Base-by-base conservation (phyloP, 2,797 vertebrate species). In the Alcedo quadribrachys region DNA sequence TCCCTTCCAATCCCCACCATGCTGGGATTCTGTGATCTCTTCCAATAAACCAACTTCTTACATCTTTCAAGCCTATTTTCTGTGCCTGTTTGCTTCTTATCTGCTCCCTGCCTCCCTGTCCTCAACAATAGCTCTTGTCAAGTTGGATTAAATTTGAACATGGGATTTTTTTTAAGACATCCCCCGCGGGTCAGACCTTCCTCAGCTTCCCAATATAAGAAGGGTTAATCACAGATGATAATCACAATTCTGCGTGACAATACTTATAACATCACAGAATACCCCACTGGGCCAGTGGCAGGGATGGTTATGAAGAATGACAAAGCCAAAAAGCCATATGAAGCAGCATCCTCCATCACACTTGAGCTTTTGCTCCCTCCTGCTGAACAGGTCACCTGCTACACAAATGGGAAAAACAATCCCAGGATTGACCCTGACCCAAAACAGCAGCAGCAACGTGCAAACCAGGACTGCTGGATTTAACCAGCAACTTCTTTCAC, bases 51-150 rank as follows among this genome's bases (percentile, higher is more conserved):
- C 57, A 71, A 85, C 75, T 91, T 48, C 80, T 43, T n/a, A 57
- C 30, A 57, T 55, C 68, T 81, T 81, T 3, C 2, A 46, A 93
- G 54, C 0, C 0, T 37, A 65, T 89, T 86, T 89, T 30, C 33
- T 65, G 8, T 12, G 54, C 53, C 75, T 24, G 30, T 74, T 70
- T 83, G 81, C 70, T 76, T 79, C 83, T 79, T 55, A 32, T 70
- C 67, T 79, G 50, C 68, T 60, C 80, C 75, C 82, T 86, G 43
- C 68, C 80, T 75, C 89, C 80, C 55, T 33, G 45, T 68, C 68
- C 87, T 87, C 87, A 58, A 45, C 74, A 81, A 81, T 5, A 80
- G 78, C 75, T 93, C 91, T 53, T 93, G 95, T 95, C 95, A 92
- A 5, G 77, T 57, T 57, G 81, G 83, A 95, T 95, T 95, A 92